Evolutionary conservation across 64 coral and sea anemone genomes (phyloP), one percentile per base, ranked within the genome.

Genomic region (Pocillopora damicornis): DNA sequence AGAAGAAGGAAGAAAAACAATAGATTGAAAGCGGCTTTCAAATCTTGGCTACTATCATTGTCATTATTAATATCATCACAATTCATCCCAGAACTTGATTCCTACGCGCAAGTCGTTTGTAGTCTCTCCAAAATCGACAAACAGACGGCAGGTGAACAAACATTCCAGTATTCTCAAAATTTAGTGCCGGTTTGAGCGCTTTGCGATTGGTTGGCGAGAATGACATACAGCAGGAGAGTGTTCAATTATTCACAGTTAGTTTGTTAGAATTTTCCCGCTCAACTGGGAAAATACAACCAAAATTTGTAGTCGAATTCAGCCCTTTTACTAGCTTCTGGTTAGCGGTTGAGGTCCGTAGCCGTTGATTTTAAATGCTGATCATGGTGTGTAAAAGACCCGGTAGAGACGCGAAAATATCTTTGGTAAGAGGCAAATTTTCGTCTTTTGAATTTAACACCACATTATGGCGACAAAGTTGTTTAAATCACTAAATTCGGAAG

Each of bases 191-290:
- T 72, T 85, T 57, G 5, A 13, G 22, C 9, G 64, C 81, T 37
- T 45, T 71, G 37, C 26, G 37, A 85, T 85, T 85, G 81, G 81
- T 11, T 23, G 18, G 18, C 18, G 64, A 22, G 10, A 72, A 72
- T 20, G 37, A 85, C 10, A 15, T 67, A 16, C 62, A 13, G 63
- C 15, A 9, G 18, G 36, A 34, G 68, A 83, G 9, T 73, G 20
- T 85, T 85, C 63, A 85, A 85, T 85, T 58, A 85, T 85, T 85
- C 64, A 85, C 58, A n/a, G 18, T 42, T 13, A 20, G 42, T 51
- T 51, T 51, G 0, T 7, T 4, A 51, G 7, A 2, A 51, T 51
- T 60, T 51, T 30, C 30, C 30, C 30, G 30, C 15, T 15, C 20
- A 58, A 81, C 30, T 30, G 30, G 59, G 59, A 60, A 81, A 81